Percentiles rank a stretch among this genome's conserved stretches.
phyloP scores from a whole-genome alignment of 2,888 invertebrate genomes.

The Euplexia lucipara region DNA sequence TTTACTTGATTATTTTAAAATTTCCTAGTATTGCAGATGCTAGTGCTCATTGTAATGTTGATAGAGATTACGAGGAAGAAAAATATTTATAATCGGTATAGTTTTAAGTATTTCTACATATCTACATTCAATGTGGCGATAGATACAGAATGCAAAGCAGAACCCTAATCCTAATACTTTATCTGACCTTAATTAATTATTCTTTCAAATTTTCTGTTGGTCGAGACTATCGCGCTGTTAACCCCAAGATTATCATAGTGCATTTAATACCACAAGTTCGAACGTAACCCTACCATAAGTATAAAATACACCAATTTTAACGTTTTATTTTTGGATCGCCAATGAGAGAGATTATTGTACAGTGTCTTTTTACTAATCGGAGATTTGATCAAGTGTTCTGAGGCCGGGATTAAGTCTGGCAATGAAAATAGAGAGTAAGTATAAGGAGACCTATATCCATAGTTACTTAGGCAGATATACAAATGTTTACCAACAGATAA shows the following conservation, averaged over 20 bases:
- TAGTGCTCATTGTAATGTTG: conserved; percentile 15
- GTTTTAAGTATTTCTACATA: not conserved
- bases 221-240: too few relatives aligned
- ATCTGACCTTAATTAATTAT: not conserved
- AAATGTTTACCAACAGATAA: conserved; percentile 52
- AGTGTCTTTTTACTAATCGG: conserved; percentile 3
- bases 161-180: too few relatives aligned
- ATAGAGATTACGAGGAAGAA: conserved; percentile 12
- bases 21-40: conserved; percentile 48
- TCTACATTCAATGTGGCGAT: not conserved
- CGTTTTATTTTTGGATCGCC: not conserved
- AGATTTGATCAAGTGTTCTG: not conserved
- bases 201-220: not conserved
- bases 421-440: conserved; percentile 19
- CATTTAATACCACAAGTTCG: too few relatives aligned
- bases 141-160: conserved; percentile 1
- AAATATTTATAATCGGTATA: conserved; percentile 10
- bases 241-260: too few relatives aligned
- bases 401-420: not conserved
- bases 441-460: conserved; percentile 14
- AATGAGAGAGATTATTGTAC: conserved; percentile 1
- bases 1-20: conserved; percentile 55
- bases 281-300: too few relatives aligned
- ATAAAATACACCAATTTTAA: not conserved
- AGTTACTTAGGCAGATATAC: not conserved